Evolutionary conservation across 35 echinoderm and acorn worm genomes (phyloP), one percentile per base, ranked within the genome.

Genomic region (Heliocidaris tuberculata): DNA sequence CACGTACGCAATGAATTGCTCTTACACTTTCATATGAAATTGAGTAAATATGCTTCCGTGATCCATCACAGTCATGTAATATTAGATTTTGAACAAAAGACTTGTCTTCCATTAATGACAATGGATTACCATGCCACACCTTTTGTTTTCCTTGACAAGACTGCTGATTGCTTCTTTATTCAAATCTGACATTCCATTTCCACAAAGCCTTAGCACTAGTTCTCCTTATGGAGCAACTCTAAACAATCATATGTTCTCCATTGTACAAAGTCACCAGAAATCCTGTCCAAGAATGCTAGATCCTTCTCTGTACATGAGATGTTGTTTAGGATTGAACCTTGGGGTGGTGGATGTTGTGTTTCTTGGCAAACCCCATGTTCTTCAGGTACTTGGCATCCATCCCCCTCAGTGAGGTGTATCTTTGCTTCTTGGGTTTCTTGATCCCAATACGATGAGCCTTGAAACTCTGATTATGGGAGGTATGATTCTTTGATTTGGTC

Each of bases 351-450:
- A 93, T 94, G 93, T 97, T 97, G 94, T 97, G 97, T 59, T 97
- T 97, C 92, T 97, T 97, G 90, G 97, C 97, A 94, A 97, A 97
- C 94, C 97, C 89, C 95, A 97, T 88, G 86, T 97, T 97, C 88
- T 97, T 97, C 85, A 97, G 85, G 92, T 96, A 97, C 59, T 97
- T 97, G 15, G 95, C 49, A 95, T 97, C 97, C 56, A 97, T 96
- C 95, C 97, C 97, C 86, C 95, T 96, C 10, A 97, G 94, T 90
- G 95, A 96, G 85, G 97, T 96, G 30, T 94, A 94, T 89, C 92
- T 94, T 7, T 95, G 47, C 4, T 94, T 96, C 93, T 95, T 97
- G 11, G 97, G 95, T n/a, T 88, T 97, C 93, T 97, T 97, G 92
- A 97, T 96, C 21, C 97, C 97, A 97, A 96, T 97, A 31, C 95